Base-by-base conservation (phyloP, 2,888 invertebrate genomes). In the Tenodera sinensis region DNA sequence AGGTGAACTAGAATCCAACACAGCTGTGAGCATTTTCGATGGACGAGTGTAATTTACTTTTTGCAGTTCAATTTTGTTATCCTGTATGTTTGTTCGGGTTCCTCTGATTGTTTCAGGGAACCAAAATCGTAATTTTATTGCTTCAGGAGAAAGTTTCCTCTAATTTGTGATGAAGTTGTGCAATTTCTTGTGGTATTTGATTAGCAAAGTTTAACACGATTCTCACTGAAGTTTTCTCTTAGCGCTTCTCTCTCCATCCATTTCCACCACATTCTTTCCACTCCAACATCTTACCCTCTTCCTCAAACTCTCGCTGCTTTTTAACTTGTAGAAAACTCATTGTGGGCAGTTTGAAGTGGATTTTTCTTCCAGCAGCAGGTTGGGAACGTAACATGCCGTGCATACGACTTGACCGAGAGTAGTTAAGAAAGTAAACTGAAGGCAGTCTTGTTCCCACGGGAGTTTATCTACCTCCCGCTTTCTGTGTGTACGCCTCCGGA, bases 301-400 rank as follows among this genome's bases (percentile, higher is more conserved):
- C 54, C 54, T 71, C 54, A 71, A 71, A 71, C 54, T 71, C 54
- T 71, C 54, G 15, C 54, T 71, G 54, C 42, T 84, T 42, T 84
- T 42, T 84, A 84, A 84, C 84, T 71, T 71, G 54, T 71, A 71
- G 54, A 71, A 71, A 71, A 71, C 54, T 71, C 54, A 71, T 84
- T 47, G 85, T 85, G 85, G 85, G 85, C 85, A 85, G 47, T 85
- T 85, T 47, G 85, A 85, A 85, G 85, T 85, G 47, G 47, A 85
- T 27, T 47, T 27, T 28, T 85, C 85, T 54, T 85, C 54, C 47
- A 28, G 27, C 85, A 34, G n/a, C 14, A 42, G 25, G 25, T 34
- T 25, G 27, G 85, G 42, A 34, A 12, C 27, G 85, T 85, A 85
- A 85, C 85, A 85, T n/a, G 27, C 28, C 85, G 42, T 47, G 85